These are phyloP conservation scores for Hyles euphorbiae DNA, from an alignment of 1,140 invertebrate genomes.

Conservation along the genomic window DNA sequence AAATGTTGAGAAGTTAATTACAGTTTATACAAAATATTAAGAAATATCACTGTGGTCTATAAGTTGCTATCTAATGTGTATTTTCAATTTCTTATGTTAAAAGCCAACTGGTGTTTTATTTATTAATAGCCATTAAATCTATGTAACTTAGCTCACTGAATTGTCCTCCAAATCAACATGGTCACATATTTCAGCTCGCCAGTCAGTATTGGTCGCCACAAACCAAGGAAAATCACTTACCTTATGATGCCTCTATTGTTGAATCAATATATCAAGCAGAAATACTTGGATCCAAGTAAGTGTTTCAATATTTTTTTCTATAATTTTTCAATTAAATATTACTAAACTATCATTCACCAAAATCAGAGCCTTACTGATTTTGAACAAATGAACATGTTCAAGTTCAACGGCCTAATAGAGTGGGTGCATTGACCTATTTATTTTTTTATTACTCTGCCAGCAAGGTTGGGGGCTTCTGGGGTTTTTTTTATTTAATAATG, in stretches of 20 bases:
- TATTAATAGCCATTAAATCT: slow-evolving; percentile 40
- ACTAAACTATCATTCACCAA: slow-evolving; percentile 19
- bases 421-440: slow-evolving; percentile 56
- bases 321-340: slow-evolving; percentile 10
- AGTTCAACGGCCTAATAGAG: slow-evolving; percentile 61
- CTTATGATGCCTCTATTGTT: slow-evolving; percentile 84
- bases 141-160: slow-evolving; percentile 61
- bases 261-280: slow-evolving; percentile 89
- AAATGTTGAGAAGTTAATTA: no score
- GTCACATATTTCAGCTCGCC: slow-evolving; percentile 81
- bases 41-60: no score
- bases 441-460: slow-evolving; percentile 24
- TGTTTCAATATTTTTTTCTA: slow-evolving; percentile 11
- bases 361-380: slow-evolving; percentile 54
- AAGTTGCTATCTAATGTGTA: no score
- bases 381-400: slow-evolving; percentile 46
- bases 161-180: slow-evolving; percentile 56
- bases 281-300: slow-evolving; percentile 83
- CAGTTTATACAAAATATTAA: no score
- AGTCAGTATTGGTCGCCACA: slow-evolving; percentile 93
- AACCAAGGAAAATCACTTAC: slow-evolving; percentile 80
- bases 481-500: no score
- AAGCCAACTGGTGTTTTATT: slow-evolving; percentile 54
- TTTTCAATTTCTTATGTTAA: no score
- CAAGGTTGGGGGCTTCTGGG: no score